Evolutionary conservation across 2,113 vertebrate genomes (phyloP).

Genomic region (Falco punctatus): DNA sequence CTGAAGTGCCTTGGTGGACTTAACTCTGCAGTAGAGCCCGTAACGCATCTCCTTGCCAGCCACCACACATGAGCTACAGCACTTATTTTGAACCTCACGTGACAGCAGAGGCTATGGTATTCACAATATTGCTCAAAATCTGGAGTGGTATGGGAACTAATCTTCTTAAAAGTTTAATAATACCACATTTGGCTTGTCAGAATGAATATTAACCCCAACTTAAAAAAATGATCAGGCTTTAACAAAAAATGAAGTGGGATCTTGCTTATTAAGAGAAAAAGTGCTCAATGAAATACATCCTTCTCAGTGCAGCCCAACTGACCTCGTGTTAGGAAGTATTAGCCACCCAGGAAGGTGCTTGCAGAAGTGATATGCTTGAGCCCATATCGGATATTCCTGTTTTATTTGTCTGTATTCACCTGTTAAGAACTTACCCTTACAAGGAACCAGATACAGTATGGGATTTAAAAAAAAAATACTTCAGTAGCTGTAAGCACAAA

Average conservation of each 20-base stretch:
- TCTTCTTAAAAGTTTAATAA: not conserved
- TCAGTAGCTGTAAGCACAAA: not conserved
- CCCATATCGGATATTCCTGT: fast-evolving
- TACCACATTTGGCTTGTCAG: not conserved
- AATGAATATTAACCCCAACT: not conserved
- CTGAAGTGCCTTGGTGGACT: not conserved
- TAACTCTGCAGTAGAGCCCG: fast-evolving
- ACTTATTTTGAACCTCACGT: fast-evolving
- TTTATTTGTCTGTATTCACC: not conserved
- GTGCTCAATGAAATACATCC: not conserved
- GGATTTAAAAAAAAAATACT: not conserved
- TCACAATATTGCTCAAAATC: not conserved
- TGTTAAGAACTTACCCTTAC: not conserved
- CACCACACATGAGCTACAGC: fast-evolving
- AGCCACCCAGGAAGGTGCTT: not conserved
- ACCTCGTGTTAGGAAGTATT: not conserved
- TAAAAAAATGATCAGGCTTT: not conserved
- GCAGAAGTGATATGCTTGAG: not conserved
- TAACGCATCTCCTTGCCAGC: not conserved
- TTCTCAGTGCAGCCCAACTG: not conserved
- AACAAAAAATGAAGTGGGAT: not conserved
- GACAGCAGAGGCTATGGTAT: not conserved
- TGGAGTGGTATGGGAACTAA: not conserved
- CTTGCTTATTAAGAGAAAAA: not conserved
- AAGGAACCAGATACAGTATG: not conserved